Evolutionary conservation across 2,797 vertebrate species (phyloP).

Genomic region (Pseudochirops corinnae): DNA sequence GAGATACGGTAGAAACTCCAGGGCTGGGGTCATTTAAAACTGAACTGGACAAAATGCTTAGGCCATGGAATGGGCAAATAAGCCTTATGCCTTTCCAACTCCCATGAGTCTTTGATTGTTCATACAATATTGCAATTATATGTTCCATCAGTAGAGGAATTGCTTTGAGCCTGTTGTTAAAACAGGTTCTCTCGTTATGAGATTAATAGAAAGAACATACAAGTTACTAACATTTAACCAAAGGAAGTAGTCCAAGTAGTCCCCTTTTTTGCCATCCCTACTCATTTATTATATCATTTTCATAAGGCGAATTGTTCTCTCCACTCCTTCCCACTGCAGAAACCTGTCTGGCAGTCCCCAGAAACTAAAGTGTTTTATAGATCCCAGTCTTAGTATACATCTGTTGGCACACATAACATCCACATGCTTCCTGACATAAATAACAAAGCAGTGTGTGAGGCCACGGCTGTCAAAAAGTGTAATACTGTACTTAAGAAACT

Average conservation of each 20-base stretch:
- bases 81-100: constrained; percentile 34
- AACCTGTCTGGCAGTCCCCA: constrained; percentile 69
- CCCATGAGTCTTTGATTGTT: constrained; percentile 32
- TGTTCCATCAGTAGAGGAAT: constrained; percentile 43
- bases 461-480: constrained; percentile 46
- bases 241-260: constrained; percentile 57
- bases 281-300: constrained; percentile 57
- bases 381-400: constrained; percentile 45
- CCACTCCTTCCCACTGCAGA: constrained; percentile 70
- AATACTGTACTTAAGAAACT: constrained; percentile 63
- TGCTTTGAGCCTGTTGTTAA: constrained; percentile 64
- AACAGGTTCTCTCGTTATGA: constrained; percentile 39
- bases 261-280: constrained; percentile 62
- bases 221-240: constrained; percentile 66
- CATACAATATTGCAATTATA: constrained; percentile 37
- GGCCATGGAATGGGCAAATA: constrained; percentile 46
- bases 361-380: constrained; percentile 67
- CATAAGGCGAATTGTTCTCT: constrained; percentile 28
- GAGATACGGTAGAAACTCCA: constrained; percentile 76
- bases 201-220: constrained; percentile 60
- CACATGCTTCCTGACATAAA: constrained; percentile 56
- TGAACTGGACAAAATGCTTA: constrained; percentile 62
- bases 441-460: constrained; percentile 45
- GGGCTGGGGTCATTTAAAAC: constrained; percentile 76
- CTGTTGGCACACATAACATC: constrained; percentile 56